These are phyloP conservation scores for Opisthograptis luteolata DNA, from an alignment of 2,888 invertebrate genomes.

Conservation along the genomic window DNA sequence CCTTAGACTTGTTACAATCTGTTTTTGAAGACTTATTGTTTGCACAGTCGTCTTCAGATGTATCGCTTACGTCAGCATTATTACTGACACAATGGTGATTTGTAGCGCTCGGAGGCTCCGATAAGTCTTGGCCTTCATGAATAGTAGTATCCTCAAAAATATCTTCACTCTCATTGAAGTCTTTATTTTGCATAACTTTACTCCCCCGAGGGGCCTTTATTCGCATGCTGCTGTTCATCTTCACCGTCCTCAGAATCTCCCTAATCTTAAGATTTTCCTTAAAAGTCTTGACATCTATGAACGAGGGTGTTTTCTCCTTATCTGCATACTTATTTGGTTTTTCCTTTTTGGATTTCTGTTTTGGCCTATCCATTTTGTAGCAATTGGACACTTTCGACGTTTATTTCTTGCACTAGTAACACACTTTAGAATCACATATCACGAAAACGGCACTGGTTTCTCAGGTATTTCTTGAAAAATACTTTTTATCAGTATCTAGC, in stretches of 20 bases:
- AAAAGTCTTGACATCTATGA: slow-evolving; percentile 66
- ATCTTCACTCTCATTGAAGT: slow-evolving; percentile 64
- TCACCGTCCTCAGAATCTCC: slow-evolving; percentile 72
- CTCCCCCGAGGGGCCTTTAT: slow-evolving; percentile 69
- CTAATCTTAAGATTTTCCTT: slow-evolving; percentile 75
- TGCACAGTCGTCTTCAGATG: slow-evolving; percentile 25
- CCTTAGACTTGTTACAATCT: slow-evolving; percentile 15
- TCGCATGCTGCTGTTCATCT: slow-evolving; percentile 76
- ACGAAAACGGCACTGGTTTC: slow-evolving; percentile 40
- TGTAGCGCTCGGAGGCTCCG: slow-evolving; percentile 54
- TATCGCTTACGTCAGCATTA: slow-evolving; percentile 22
- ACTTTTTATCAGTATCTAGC: slow-evolving; percentile 55
- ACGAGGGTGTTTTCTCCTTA: slow-evolving; percentile 56
- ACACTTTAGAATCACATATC: slow-evolving; percentile 31
- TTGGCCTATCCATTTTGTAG: slow-evolving; percentile 63
- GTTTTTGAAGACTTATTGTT: slow-evolving; percentile 21
- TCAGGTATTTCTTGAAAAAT: slow-evolving; percentile 21
- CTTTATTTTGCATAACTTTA: slow-evolving; percentile 68
- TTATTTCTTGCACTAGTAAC: slow-evolving; percentile 30
- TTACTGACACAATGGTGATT: slow-evolving; percentile 53
- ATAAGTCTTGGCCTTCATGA: slow-evolving; percentile 29
- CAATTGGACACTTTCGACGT: slow-evolving; percentile 25
- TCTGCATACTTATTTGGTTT: slow-evolving; percentile 56
- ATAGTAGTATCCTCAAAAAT: slow-evolving; percentile 47
- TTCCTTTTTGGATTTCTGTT: slow-evolving; percentile 66